A percentile compares a stretch with the other conserved stretches of the same genome.
Conservation (phyloP, 2,888 invertebrate genomes). For the Plebejus melissa region DNA sequence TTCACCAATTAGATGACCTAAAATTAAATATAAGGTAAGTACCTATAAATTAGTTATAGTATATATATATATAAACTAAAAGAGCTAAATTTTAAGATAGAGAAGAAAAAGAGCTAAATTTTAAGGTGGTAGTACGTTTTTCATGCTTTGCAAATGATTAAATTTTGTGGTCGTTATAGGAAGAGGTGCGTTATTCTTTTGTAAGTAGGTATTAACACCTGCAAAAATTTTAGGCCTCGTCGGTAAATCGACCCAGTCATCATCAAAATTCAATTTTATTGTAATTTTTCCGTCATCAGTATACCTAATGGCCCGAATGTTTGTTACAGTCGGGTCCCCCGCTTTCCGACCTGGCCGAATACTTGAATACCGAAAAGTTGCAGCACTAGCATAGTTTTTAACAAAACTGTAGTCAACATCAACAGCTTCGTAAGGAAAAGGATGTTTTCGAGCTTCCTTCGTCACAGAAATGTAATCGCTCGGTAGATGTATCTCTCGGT, state of each 20-base stretch:
- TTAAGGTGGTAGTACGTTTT: too few species aligned
- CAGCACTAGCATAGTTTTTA: constrained; percentile 24
- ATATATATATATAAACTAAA: too few species aligned
- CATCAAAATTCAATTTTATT: constrained; percentile 12
- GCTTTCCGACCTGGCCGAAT: constrained; percentile 34
- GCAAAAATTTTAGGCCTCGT: too few species aligned
- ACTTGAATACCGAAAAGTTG: constrained; percentile 29
- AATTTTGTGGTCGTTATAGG: too few species aligned
- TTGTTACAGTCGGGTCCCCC: constrained; percentile 32
- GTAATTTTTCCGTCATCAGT: neutral
- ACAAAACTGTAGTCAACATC: constrained; percentile 21
- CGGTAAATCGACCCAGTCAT: neutral
- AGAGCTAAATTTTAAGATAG: too few species aligned
- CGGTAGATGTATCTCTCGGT: constrained; percentile 32
- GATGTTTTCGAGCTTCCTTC: constrained; percentile 28
- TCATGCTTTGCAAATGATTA: too few species aligned
- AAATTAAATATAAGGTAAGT: too few species aligned
- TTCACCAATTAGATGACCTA: too few species aligned
- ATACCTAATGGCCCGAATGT: constrained; percentile 21
- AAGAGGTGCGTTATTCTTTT: too few species aligned
- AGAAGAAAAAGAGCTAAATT: too few species aligned
- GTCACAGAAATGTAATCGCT: constrained; percentile 39
- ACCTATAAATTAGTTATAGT: too few species aligned
- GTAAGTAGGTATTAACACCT: too few species aligned
- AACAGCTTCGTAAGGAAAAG: constrained; percentile 29